phyloP scores from a whole-genome alignment of 1,140 invertebrate species.

The Zaprionus davidi region DNA sequence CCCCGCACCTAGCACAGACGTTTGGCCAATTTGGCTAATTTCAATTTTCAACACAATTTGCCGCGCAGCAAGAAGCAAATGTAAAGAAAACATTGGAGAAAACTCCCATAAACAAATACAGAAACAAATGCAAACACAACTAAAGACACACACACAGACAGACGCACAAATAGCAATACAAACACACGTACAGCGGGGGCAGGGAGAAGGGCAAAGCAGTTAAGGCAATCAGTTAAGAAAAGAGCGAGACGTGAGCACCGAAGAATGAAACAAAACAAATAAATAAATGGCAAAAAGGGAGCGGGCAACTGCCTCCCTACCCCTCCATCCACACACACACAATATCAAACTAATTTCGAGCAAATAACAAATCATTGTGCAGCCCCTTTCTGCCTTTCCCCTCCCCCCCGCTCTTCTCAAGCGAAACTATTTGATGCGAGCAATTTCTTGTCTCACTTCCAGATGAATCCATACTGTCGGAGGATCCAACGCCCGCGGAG shows the following conservation, averaged over 20 bases:
- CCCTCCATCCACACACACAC: slow-evolving; percentile 1
- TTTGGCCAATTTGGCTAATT: slow-evolving; percentile 57
- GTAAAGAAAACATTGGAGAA: slow-evolving; percentile 26
- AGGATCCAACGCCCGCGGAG: slow-evolving; percentile 84
- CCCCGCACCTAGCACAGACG: too few relatives aligned
- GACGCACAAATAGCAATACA: slow-evolving; percentile 9
- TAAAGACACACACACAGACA: neutral
- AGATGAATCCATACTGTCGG: slow-evolving; percentile 84
- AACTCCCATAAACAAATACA: slow-evolving; percentile 27
- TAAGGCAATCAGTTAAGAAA: slow-evolving; percentile 70
- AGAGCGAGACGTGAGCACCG: slow-evolving; percentile 43
- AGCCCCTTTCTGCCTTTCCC: neutral
- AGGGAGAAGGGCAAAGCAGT: slow-evolving; percentile 35
- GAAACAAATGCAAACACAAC: slow-evolving; percentile 6
- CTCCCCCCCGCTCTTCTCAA: neutral
- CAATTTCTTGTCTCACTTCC: slow-evolving; percentile 32
- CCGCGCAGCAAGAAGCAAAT: slow-evolving; percentile 22
- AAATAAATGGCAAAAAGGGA: slow-evolving; percentile 38
- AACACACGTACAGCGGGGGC: neutral
- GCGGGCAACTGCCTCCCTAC: slow-evolving; percentile 2
- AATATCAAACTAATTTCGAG: slow-evolving; percentile 72
- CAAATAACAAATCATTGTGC: slow-evolving; percentile 78
- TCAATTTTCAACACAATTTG: slow-evolving; percentile 74
- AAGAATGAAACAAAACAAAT: slow-evolving; percentile 38
- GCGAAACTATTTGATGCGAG: slow-evolving; percentile 51